Base-by-base conservation (phyloP, 2,888 invertebrate species). In the Lymantria monacha region DNA sequence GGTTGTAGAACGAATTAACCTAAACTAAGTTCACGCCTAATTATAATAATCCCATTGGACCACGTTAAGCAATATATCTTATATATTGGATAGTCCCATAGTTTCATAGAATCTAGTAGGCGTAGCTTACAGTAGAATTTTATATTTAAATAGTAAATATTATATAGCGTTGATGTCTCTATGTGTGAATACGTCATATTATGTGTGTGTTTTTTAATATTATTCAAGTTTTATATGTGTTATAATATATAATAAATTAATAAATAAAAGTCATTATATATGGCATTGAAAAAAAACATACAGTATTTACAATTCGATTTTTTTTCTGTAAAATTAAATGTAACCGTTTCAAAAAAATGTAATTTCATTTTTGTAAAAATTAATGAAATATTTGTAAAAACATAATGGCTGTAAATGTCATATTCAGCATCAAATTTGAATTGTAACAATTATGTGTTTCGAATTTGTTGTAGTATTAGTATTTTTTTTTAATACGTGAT, bases 31-130 rank as follows among this genome's bases (percentile, higher is more conserved):
- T 81, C 69, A 77, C 64, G 74, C 78, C 81, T 85, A 82, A 79
- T 72, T 72, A 73, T 80, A 79, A 81, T 77, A 79, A 83, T 79
- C 83, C 86, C 85, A 85, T 87, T 74, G 90, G 89, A 91, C 89
- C 90, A 91, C 73, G 78, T 81, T 87, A 88, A 90, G 89, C 90
- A 90, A 90, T 89, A 89, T 81, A 78, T 79, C 63, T n/a, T 85
- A 72, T 84, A 79, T 84, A 82, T 84, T 82, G 82, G 71, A 82
- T 87, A 87, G 80, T 71, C 78, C 80, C 79, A 81, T 73, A 82
- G 76, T 76, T 80, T 80, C 80, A 76, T 83, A 86, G 78, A 72
- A 64, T 69, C 73, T 70, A 66, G 80, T 88, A 85, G 85, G 76
- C 78, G 77, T 88, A 88, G 87, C 85, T 83, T 84, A 85, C 76